phyloP scores from a whole-genome alignment of 2,113 vertebrate genomes.

The Chauna torquata region DNA sequence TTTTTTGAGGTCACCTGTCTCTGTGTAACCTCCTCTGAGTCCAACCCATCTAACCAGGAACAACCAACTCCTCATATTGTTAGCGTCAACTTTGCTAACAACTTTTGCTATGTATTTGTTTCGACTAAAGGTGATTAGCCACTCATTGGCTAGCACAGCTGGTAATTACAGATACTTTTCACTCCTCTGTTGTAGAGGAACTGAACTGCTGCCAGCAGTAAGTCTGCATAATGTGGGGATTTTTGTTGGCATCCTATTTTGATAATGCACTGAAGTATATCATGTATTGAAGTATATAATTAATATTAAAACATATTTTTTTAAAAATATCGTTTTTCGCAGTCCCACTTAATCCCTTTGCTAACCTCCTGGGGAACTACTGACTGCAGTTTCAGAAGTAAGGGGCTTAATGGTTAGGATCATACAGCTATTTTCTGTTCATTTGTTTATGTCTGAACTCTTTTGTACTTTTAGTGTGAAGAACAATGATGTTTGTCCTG shows the following conservation, averaged over 20 bases:
- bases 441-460: neutral
- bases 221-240: neutral
- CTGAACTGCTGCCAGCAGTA: neutral
- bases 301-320: neutral
- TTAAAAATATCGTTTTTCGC: neutral
- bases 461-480: neutral
- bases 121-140: neutral
- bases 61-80: neutral
- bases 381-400: neutral
- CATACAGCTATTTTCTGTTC: neutral
- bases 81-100: neutral
- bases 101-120: neutral
- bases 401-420: neutral
- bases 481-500: neutral
- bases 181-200: neutral
- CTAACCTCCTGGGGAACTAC: neutral
- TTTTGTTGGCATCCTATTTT: neutral
- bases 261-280: neutral
- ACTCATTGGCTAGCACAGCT: neutral
- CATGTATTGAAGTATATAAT: neutral
- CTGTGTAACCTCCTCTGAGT: neutral
- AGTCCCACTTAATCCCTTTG: neutral
- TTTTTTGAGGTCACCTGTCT: neutral
- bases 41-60: neutral
- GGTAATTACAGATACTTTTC: neutral